These are phyloP conservation scores for Odontamblyopus lacepedii DNA, from an alignment of 2,797 vertebrate species.

Conservation along the genomic window DNA sequence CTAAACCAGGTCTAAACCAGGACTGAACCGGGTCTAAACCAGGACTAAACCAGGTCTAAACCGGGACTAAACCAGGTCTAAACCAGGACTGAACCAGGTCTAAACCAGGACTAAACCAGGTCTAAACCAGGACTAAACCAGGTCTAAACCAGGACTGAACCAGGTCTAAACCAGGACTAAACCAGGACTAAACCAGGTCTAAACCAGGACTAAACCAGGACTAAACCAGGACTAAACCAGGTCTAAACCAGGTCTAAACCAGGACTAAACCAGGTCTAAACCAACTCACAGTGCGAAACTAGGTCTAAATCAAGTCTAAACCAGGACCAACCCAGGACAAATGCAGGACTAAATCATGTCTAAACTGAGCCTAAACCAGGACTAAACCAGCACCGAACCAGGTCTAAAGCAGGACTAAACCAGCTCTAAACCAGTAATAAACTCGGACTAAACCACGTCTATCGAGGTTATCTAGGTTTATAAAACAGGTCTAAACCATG, in stretches of 20 bases:
- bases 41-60: background rate
- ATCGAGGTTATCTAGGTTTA: no score
- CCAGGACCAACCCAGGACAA: background rate
- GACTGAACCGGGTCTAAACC: background rate
- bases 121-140: background rate
- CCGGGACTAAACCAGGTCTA: background rate
- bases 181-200: no score
- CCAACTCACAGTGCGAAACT: background rate
- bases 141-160: background rate
- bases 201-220: background rate
- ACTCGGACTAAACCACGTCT: no score
- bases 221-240: background rate
- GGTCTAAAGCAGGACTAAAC: no score
- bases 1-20: background rate
- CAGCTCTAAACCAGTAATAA: no score
- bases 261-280: background rate
- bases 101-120: no score
- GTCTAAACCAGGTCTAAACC: background rate
- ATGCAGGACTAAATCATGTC: no score
- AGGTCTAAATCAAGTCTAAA: background rate
- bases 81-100: background rate
- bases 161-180: background rate
- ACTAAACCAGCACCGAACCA: no score
- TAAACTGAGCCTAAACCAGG: no score
- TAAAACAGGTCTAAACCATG: no score